Evolutionary conservation across 2,797 vertebrate genomes (phyloP).

Genomic region (Pipistrellus kuhlii): DNA sequence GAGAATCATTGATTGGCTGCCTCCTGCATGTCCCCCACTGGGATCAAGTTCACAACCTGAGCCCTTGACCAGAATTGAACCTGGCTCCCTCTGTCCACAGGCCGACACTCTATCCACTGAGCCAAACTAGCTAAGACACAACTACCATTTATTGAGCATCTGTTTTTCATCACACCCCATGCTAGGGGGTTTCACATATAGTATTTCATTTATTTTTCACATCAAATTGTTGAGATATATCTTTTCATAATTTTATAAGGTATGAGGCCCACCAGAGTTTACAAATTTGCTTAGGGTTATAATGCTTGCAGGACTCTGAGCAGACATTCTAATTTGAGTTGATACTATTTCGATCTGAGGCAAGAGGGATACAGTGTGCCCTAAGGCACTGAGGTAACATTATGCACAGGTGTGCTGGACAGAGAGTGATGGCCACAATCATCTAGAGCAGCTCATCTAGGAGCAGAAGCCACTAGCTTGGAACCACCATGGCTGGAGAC

Average conservation of each 20-base stretch:
- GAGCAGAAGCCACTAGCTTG: background rate
- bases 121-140: background rate
- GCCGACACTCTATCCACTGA: too few relatives aligned
- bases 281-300: background rate
- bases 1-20: too few relatives aligned
- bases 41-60: too few relatives aligned
- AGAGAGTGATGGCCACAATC: background rate
- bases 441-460: background rate
- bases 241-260: constrained; percentile 30
- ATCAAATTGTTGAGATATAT: constrained; percentile 8
- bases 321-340: constrained; percentile 48
- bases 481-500: background rate
- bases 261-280: background rate
- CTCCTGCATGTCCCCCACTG: too few relatives aligned
- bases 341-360: constrained; percentile 29
- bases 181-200: background rate
- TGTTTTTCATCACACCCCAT: background rate
- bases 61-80: too few relatives aligned
- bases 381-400: background rate
- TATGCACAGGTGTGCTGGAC: constrained; percentile 18
- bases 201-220: constrained; percentile 48
- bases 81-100: too few relatives aligned
- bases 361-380: background rate
- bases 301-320: constrained; percentile 15
- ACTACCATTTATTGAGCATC: background rate